Evolutionary conservation across 1,140 invertebrate genomes (phyloP).

Genomic region (Dufourea novaeangliae): DNA sequence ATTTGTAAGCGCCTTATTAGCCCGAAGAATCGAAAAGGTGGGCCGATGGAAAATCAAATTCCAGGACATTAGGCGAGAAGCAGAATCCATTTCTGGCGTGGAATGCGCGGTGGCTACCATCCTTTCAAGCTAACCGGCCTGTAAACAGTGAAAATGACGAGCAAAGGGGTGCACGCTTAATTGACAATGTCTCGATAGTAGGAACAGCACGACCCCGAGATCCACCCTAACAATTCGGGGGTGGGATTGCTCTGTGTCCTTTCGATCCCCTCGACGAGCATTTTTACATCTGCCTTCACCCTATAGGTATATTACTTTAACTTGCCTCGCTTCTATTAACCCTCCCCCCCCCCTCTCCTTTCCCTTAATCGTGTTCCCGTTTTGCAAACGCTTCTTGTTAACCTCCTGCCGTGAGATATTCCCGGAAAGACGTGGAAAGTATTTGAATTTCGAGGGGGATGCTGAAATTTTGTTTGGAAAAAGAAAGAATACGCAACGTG

Average conservation of each 20-base stretch:
- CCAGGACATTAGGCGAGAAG: neutral
- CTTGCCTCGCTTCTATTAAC: constrained; percentile 18
- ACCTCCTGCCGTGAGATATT: neutral
- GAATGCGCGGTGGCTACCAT: neutral
- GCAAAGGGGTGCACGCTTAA: constrained; percentile 68
- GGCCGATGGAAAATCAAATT: constrained; percentile 12
- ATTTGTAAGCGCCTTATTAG: neutral
- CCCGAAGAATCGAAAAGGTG: neutral
- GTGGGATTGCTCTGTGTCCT: constrained; percentile 40
- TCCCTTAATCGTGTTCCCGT: constrained; percentile 7
- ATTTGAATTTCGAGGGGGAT: no score
- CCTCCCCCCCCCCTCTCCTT: neutral
- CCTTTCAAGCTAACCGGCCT: constrained; percentile 54
- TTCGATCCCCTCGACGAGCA: constrained; percentile 27
- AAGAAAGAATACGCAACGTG: no score
- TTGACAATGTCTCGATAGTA: constrained; percentile 72
- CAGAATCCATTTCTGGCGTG: neutral
- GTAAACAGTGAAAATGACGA: constrained; percentile 71
- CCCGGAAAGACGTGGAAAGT: neutral
- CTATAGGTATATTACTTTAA: neutral
- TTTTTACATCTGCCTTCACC: constrained; percentile 50
- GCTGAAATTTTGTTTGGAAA: no score
- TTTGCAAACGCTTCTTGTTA: constrained; percentile 13
- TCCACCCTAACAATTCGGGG: constrained; percentile 45
- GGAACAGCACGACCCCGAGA: constrained; percentile 51